Base-by-base conservation (phyloP, 2,113 vertebrate genomes). In the Podocnemis expansa region DNA sequence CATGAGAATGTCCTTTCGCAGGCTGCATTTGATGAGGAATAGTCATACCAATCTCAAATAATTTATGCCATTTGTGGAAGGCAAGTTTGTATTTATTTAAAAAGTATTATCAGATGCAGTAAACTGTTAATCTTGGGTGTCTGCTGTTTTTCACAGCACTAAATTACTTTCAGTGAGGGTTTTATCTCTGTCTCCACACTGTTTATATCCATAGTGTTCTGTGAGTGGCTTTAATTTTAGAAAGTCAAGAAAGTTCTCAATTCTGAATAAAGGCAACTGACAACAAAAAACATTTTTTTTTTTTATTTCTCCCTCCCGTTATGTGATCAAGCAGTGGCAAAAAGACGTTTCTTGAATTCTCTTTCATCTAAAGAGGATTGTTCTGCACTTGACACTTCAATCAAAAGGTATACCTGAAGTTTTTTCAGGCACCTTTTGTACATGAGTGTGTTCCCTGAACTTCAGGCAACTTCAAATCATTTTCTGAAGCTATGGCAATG, bases 71-170 rank as follows among this genome's bases (percentile, higher is more conserved):
- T 67, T 67, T 67, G 17, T 67, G 17, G 60, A n/a, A 67, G 34
- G 60, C 60, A 67, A n/a, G 60, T 67, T 67, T n/a, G 34, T n/a
- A 67, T 67, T 67, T n/a, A 67, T n/a, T 8, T 13, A 19, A n/a
- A 19, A n/a, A n/a, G 19, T 4, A 2, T 17, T 2, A 67, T n/a
- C 63, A n/a, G 63, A 17, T 1, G 2, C 63, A n/a, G 34, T 17
- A n/a, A 67, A 67, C 34, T n/a, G 63, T n/a, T 17, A 4, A 10
- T 67, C 63, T 21, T 67, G 17, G 63, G n/a, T 17, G 19, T 67
- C 63, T 67, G 63, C 17, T 67, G 34, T n/a, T n/a, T 8, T n/a
- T 67, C 60, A 63, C 31, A 67, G 31, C 34, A 67, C n/a, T 67
- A 14, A n/a, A 17, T 67, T 67, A 67, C 34, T n/a, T 67, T n/a